These are phyloP conservation scores for Manis crassicaudata DNA, from an alignment of 2,797 vertebrate species.

Conservation along the genomic window DNA sequence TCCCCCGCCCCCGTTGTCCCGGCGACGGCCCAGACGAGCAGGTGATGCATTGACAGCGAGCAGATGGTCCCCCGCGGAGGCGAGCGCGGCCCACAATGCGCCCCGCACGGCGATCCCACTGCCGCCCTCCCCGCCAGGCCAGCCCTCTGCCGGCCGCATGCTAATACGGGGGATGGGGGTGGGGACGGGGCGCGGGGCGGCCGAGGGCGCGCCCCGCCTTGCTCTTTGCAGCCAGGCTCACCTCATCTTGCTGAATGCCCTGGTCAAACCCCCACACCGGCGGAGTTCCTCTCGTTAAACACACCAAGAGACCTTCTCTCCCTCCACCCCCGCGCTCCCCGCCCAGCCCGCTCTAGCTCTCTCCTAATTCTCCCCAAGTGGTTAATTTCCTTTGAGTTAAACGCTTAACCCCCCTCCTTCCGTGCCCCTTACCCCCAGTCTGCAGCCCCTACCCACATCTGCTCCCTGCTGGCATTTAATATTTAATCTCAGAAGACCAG, in stretches of 20 bases:
- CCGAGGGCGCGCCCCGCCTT: background rate
- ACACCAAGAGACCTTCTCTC: background rate
- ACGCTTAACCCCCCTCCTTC: background rate
- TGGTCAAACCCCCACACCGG: background rate
- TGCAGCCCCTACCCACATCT: slow-evolving; percentile 31
- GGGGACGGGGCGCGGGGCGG: background rate
- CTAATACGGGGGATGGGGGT: slow-evolving; percentile 8
- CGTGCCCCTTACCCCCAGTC: background rate
- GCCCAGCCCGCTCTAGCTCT: background rate
- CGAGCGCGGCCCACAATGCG: slow-evolving; percentile 95
- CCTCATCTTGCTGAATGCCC: background rate
- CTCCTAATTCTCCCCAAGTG: background rate
- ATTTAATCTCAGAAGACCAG: slow-evolving; percentile 29
- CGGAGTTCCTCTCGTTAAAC: background rate
- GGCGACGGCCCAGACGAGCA: slow-evolving; percentile 96
- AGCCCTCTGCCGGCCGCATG: slow-evolving; percentile 80
- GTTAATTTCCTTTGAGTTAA: slow-evolving; percentile 56
- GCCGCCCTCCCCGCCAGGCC: slow-evolving; percentile 85
- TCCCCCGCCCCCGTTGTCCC: slow-evolving; percentile 90
- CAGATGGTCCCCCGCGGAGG: slow-evolving; percentile 99
- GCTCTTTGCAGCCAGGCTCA: background rate
- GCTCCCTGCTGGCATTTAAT: slow-evolving; percentile 24
- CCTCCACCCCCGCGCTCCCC: background rate
- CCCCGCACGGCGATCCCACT: slow-evolving; percentile 93
- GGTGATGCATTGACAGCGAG: slow-evolving; percentile 99